phyloP scores from a whole-genome alignment of 2,113 vertebrate species.

The Leptobrachium ailaonicum region DNA sequence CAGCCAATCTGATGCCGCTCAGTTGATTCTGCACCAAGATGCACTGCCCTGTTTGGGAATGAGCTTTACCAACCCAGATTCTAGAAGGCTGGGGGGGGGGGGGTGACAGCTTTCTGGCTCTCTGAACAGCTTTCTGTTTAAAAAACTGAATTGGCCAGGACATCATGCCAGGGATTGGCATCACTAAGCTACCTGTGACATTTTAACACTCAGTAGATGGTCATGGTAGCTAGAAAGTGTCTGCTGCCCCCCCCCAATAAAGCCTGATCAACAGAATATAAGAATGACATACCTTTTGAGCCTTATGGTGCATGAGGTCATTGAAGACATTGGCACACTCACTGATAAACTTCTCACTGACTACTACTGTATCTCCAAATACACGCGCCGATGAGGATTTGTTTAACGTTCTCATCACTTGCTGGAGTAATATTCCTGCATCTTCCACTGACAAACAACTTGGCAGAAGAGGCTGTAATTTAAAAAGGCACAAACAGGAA shows the following conservation, averaged over 20 bases:
- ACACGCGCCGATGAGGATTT: constrained; percentile 74
- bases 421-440: constrained; percentile 80
- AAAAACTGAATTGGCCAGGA: too few relatives aligned
- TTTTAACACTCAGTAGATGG: not conserved
- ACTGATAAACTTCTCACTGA: constrained; percentile 90
- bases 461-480: constrained; percentile 80
- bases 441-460: constrained; percentile 88
- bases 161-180: too few relatives aligned
- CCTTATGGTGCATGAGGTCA: constrained; percentile 86
- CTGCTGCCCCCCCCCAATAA: not conserved
- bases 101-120: too few relatives aligned
- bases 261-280: not conserved
- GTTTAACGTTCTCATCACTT: constrained; percentile 82
- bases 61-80: too few relatives aligned
- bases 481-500: constrained; percentile 18
- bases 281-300: constrained; percentile 79
- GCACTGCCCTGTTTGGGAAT: too few relatives aligned
- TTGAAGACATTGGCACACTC: constrained; percentile 79
- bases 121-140: too few relatives aligned
- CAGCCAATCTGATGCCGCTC: too few relatives aligned
- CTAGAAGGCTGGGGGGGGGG: too few relatives aligned
- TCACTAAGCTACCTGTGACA: too few relatives aligned
- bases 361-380: constrained; percentile 78
- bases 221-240: not conserved
- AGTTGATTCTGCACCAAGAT: too few relatives aligned